phyloP scores from a whole-genome alignment of 1,140 invertebrate genomes.

The Araneus ventricosus region DNA sequence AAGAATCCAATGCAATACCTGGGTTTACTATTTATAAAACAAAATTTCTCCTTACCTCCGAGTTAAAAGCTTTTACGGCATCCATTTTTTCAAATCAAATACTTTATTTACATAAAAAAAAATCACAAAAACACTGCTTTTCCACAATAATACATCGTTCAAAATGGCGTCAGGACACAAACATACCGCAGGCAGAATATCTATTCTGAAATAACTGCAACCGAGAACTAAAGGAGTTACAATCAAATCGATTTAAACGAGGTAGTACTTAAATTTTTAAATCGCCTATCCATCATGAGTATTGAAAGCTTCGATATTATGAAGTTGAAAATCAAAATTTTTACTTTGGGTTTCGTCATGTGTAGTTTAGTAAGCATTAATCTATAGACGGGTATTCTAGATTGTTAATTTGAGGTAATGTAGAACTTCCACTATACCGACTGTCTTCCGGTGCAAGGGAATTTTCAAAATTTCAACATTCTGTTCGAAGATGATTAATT shows the following conservation, averaged over 20 bases:
- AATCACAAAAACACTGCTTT: background rate
- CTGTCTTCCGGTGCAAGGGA: too few species aligned
- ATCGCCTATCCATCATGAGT: too few species aligned
- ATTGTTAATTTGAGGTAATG: too few species aligned
- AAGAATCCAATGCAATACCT: background rate
- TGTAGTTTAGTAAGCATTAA: too few species aligned
- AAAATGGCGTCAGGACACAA: constrained; percentile 55
- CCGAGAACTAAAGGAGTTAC: background rate
- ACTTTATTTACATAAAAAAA: background rate
- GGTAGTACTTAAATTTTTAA: too few species aligned
- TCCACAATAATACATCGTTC: background rate
- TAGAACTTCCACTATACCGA: too few species aligned
- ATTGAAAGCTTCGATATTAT: too few species aligned
- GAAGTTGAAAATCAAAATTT: too few species aligned
- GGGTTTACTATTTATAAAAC: background rate
- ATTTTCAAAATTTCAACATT: too few species aligned
- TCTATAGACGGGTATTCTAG: too few species aligned
- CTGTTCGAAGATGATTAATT: too few species aligned
- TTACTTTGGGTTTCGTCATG: too few species aligned
- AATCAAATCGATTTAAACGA: background rate
- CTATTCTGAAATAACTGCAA: background rate
- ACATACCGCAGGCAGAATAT: constrained; percentile 46
- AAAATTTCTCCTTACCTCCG: constrained; percentile 9
- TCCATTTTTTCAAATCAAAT: constrained; percentile 3
- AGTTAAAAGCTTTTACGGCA: constrained; percentile 25